Evolutionary conservation across 2,797 vertebrate genomes (phyloP), one percentile per base, ranked within the genome.

Genomic region (Cyclopterus lumpus): DNA sequence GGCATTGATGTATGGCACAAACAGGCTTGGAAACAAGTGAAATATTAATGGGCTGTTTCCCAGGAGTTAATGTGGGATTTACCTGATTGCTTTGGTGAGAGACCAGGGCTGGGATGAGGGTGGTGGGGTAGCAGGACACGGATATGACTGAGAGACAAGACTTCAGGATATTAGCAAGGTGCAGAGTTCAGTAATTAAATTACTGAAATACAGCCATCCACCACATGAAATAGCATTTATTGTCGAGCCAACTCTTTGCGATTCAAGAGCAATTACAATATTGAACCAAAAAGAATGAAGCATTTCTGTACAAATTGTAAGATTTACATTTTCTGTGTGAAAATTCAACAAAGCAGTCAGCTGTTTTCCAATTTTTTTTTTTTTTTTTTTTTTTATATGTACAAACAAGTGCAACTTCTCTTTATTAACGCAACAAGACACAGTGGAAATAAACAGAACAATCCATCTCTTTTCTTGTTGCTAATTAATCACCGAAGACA

Each of bases 1-100:
- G 97, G 95, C 97, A 96, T 96, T 99, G 98, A 99, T 97, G 94
- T 97, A 99, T 99, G 95, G 90, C 93, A 93, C 95, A 96, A 97
- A 97, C 80, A 83, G 96, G 93, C 95, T 92, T 91, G 96, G 95
- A 95, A 97, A 95, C 94, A 94, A 95, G 94, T 98, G 95, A 99
- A 99, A 99, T 99, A 99, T 99, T 99, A 97, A 99, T 95, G 95
- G 94, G 93, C 91, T 93, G 85, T 94, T 96, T 94, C 94, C 94
- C 85, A 79, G 94, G 90, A 91, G 91, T 95, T 94, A 95, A 96
- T 95, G 94, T 92, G 93, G 94, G 94, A 93, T 92, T 94, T 93
- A 96, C 96, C 95, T 97, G 95, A 96, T 95, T 95, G 94, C 93
- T 89, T 89, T 89, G 84, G 85, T 88, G 86, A 81, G 88, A 75